Conservation (phyloP, 1,140 invertebrate genomes). For the Drosophila ficusphila region DNA sequence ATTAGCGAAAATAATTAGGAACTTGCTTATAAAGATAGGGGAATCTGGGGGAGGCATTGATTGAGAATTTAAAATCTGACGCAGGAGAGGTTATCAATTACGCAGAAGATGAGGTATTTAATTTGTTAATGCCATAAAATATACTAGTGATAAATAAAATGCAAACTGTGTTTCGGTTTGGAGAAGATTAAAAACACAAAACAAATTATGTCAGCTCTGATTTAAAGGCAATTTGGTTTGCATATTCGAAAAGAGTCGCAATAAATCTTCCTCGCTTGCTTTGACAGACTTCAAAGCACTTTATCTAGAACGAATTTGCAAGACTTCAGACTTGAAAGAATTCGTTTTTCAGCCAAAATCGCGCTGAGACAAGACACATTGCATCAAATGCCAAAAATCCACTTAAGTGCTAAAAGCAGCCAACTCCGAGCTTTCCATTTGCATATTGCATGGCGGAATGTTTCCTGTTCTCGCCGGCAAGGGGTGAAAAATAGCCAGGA, state of each 20-base stretch:
- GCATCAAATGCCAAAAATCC: constrained; percentile 73
- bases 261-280: background rate
- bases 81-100: constrained; percentile 11
- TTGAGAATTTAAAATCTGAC: constrained; percentile 18
- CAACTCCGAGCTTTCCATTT: constrained; percentile 26
- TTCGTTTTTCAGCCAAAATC: background rate
- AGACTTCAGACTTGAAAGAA: background rate
- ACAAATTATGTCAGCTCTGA: no score
- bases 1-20: constrained; percentile 21
- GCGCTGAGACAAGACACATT: constrained; percentile 40
- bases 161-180: no score
- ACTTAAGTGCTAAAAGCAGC: constrained; percentile 66
- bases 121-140: no score
- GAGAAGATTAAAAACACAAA: no score
- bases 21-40: background rate
- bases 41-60: constrained; percentile 3
- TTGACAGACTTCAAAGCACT: background rate
- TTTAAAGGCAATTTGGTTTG: no score
- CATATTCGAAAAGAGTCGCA: no score
- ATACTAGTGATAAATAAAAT: no score
- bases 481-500: constrained; percentile 6
- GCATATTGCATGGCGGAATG: constrained; percentile 55
- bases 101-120: background rate
- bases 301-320: background rate
- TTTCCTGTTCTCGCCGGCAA: constrained; percentile 30